Conservation (phyloP, 2,113 vertebrate species). For the Melanostigma gelatinosum region DNA sequence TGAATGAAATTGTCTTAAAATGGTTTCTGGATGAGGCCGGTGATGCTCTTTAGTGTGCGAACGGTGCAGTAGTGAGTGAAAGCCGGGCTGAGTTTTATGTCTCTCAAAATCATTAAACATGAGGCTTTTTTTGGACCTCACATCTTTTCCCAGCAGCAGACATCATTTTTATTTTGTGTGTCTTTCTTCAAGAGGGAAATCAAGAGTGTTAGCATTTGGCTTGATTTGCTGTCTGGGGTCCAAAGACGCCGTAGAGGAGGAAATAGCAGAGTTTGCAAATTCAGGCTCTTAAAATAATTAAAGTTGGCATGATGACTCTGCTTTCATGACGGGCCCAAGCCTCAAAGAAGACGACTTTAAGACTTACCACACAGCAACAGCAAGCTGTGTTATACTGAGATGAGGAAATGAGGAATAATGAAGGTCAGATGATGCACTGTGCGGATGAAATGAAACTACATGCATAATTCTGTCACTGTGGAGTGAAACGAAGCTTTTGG, state of each 20-base stretch:
- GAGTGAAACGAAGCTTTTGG: constrained; percentile 50
- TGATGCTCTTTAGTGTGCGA: constrained; percentile 12
- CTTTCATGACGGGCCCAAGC: constrained; percentile 64
- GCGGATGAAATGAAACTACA: constrained; percentile 48
- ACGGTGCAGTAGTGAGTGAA: constrained; percentile 14
- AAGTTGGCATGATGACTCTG: constrained; percentile 75
- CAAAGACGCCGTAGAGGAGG: constrained; percentile 62
- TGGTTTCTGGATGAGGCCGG: constrained; percentile 29
- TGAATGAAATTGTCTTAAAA: constrained; percentile 37
- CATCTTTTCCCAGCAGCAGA: constrained; percentile 50
- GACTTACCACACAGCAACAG: constrained; percentile 53
- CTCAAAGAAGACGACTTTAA: constrained; percentile 52
- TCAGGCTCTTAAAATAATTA: constrained; percentile 84
- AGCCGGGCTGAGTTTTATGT: constrained; percentile 21
- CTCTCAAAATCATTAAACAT: constrained; percentile 52
- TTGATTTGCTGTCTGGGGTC: constrained; percentile 74
- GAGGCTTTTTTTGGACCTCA: constrained; percentile 50
- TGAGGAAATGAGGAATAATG: constrained; percentile 45
- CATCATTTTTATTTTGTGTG: constrained; percentile 55
- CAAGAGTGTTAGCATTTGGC: constrained; percentile 75
- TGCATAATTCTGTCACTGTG: constrained; percentile 30
- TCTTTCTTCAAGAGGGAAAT: constrained; percentile 69
- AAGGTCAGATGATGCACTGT: constrained; percentile 33
- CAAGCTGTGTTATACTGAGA: constrained; percentile 21
- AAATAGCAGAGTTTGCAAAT: constrained; percentile 79